Conservation (phyloP, 2,113 vertebrate genomes). For the Illadopsis cleaveri region DNA sequence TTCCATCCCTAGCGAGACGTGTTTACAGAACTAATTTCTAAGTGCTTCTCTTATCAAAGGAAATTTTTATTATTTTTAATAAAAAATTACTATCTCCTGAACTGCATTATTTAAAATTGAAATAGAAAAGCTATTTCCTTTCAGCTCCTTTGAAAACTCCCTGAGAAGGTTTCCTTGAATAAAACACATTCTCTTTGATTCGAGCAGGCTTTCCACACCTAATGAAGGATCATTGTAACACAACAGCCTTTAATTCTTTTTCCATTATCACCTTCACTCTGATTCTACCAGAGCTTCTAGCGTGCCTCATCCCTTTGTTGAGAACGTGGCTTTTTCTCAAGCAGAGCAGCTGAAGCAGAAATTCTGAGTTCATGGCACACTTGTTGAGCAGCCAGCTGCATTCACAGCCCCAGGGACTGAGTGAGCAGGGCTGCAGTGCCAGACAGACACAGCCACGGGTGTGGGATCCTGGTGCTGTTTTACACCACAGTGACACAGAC, state of each 20-base stretch:
- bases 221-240: background rate
- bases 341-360: background rate
- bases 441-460: rapidly evolving
- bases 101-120: background rate
- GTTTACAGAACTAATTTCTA: constrained; percentile 18
- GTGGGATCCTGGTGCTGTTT: too few species aligned
- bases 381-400: background rate
- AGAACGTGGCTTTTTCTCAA: background rate
- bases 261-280: background rate
- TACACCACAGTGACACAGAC: too few species aligned
- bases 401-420: rapidly evolving
- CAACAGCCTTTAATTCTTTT: background rate
- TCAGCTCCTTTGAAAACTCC: constrained; percentile 7
- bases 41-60: background rate
- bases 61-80: constrained; percentile 14
- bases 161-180: background rate
- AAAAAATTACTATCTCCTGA: background rate
- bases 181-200: background rate
- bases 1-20: background rate
- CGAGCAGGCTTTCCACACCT: background rate
- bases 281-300: background rate
- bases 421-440: background rate
- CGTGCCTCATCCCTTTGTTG: background rate
- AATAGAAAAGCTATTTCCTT: background rate
- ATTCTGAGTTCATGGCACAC: background rate